Conservation (phyloP, 2,113 vertebrate genomes). For the Myxocyprinus asiaticus region DNA sequence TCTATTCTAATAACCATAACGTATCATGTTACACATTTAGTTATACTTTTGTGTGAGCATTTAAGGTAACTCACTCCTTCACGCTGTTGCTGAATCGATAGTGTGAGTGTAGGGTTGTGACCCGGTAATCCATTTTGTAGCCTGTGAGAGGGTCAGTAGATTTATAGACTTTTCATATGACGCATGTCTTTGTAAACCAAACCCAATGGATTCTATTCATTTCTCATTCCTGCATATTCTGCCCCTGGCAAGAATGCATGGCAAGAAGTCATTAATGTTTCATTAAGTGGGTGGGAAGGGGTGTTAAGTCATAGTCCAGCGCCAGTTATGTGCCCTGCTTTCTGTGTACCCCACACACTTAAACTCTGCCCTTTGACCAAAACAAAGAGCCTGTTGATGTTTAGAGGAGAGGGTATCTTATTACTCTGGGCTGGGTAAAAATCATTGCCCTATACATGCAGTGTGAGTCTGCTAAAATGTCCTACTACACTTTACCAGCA, state of each 20-base stretch:
- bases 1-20: slow-evolving; percentile 6
- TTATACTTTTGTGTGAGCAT: background rate
- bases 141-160: slow-evolving; percentile 12
- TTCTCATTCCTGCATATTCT: background rate
- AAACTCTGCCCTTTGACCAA: slow-evolving; percentile 38
- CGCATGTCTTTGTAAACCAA: slow-evolving; percentile 15
- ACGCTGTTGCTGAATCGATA: slow-evolving; percentile 12
- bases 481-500: background rate
- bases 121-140: slow-evolving; percentile 25
- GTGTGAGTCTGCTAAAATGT: background rate
- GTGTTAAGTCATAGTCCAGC: background rate
- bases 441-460: background rate
- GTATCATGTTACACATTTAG: background rate
- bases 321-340: slow-evolving; percentile 14
- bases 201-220: slow-evolving; percentile 20
- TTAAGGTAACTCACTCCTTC: background rate
- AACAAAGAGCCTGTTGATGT: slow-evolving; percentile 47
- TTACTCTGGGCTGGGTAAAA: slow-evolving; percentile 25
- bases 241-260: slow-evolving; percentile 14
- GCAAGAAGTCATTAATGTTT: slow-evolving; percentile 43
- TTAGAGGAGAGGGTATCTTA: slow-evolving; percentile 28
- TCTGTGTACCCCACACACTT: slow-evolving; percentile 30
- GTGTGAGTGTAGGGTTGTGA: slow-evolving; percentile 22
- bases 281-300: slow-evolving; percentile 19
- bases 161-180: slow-evolving; percentile 28